Base-by-base conservation (phyloP, 2,888 invertebrate species). In the Griposia aprilina region DNA sequence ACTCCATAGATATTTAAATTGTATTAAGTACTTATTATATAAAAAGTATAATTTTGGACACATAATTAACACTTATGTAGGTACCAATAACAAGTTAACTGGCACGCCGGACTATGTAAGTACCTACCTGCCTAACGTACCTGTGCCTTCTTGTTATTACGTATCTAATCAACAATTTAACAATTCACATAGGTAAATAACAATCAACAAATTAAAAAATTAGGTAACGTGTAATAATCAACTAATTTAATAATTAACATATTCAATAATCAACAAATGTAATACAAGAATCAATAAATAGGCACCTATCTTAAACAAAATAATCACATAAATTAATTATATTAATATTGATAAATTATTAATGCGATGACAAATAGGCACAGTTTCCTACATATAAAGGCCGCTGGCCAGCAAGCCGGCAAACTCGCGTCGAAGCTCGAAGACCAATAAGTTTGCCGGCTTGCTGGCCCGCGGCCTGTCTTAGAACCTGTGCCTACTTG, bases 201-300 rank as follows among this genome's bases (percentile, higher is more conserved):
- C 59, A 74, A 74, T 74, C 50, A 74, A 74, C 74, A 67, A 74
- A 74, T 74, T 67, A 20, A 73, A 73, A 65, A 73, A 73, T 72
- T 71, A 63, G 50, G 50, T 50, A 50, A 72, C 62, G 57, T 69
- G 52, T 72, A 72, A 36, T 72, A 73, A 65, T 73, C 73, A 73
- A 73, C 65, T 65, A 73, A 73, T 73, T 65, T 73, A 73, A 73
- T 63, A 72, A 62, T 72, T 72, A 72, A 52, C 50, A 52, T 52
- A 52, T 52, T 52, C 50, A 52, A 52, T 60, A 70, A 70, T 60
- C 59, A 60, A 70, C 59, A 70, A 68, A 68, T 68, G 68, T 68
- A 68, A 68, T 20, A 52, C 70, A 70, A 70, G 45, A 70, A 70
- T 70, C 70, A 59, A 70, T 70, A 70, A 70, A 70, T 71, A 71